Evolutionary conservation across 2,888 invertebrate species (phyloP).

Genomic region (Orthosia incerta): DNA sequence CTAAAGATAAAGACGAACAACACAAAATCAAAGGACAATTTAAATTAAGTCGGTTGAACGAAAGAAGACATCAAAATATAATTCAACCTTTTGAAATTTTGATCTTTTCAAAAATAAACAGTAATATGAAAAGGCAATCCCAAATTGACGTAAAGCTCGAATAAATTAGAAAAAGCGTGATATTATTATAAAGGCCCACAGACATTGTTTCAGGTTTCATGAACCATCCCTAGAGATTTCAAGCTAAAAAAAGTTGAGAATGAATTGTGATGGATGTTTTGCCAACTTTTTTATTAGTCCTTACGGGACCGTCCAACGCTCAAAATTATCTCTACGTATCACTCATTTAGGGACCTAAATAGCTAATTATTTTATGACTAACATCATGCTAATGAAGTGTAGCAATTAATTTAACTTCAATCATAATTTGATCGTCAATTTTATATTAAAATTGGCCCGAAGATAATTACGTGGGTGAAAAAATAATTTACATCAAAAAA

Average conservation of each 20-base stretch:
- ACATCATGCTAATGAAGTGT: not conserved
- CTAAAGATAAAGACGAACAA: too few relatives aligned
- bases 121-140: not conserved
- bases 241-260: slow-evolving; percentile 18
- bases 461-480: not conserved
- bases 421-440: not conserved
- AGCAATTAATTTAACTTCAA: not conserved
- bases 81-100: too few relatives aligned
- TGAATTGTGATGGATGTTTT: slow-evolving; percentile 10
- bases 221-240: not conserved
- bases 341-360: not conserved
- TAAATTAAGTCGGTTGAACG: not conserved
- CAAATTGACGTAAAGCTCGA: not conserved
- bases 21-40: too few relatives aligned
- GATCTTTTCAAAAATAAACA: not conserved
- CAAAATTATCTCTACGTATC: not conserved
- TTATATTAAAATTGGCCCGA: not conserved
- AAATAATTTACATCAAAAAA: not conserved
- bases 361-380: not conserved
- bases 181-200: not conserved
- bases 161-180: slow-evolving; percentile 3
- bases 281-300: slow-evolving; percentile 17
- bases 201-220: slow-evolving; percentile 4
- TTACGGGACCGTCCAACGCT: not conserved
- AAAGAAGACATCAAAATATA: not conserved